Conservation (phyloP, 2,888 invertebrate species). For the Hypena proboscidalis region DNA sequence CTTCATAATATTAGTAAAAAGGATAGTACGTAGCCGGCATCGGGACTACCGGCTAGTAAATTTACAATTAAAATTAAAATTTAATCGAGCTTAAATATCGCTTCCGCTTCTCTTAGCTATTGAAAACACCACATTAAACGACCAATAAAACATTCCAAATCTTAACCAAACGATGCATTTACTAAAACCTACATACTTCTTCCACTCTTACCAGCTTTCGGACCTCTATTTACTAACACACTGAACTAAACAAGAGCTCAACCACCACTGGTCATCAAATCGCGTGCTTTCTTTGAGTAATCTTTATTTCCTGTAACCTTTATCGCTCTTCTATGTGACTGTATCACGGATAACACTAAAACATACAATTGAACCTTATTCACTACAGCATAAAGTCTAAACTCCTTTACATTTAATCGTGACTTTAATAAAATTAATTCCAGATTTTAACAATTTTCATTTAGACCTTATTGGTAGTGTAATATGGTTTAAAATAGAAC, state of each 20-base stretch:
- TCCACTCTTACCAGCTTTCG: constrained; percentile 8
- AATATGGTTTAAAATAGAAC: constrained; percentile 12
- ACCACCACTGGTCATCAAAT: constrained; percentile 18
- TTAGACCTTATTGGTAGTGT: neutral
- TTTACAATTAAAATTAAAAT: too few species aligned
- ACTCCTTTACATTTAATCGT: neutral
- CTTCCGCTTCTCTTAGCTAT: constrained; percentile 13
- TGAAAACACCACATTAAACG: constrained; percentile 16
- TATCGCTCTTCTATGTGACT: constrained; percentile 41
- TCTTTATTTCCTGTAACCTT: constrained; percentile 44
- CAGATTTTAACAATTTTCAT: neutral
- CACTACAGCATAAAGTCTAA: neutral
- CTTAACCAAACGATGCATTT: constrained; percentile 35
- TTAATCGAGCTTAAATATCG: constrained; percentile 11
- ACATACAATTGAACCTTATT: neutral
- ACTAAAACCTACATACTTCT: constrained; percentile 34
- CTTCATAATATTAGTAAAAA: too few species aligned
- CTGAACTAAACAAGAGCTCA: constrained; percentile 18
- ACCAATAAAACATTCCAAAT: constrained; percentile 26
- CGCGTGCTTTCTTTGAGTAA: constrained; percentile 46
- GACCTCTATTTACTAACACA: constrained; percentile 18
- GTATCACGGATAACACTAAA: constrained; percentile 25
- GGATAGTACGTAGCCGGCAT: too few species aligned
- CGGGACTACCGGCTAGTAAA: too few species aligned
- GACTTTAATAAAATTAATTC: constrained; percentile 31